phyloP scores from a whole-genome alignment of 1,140 invertebrate species.

The Adoxophyes honmai region DNA sequence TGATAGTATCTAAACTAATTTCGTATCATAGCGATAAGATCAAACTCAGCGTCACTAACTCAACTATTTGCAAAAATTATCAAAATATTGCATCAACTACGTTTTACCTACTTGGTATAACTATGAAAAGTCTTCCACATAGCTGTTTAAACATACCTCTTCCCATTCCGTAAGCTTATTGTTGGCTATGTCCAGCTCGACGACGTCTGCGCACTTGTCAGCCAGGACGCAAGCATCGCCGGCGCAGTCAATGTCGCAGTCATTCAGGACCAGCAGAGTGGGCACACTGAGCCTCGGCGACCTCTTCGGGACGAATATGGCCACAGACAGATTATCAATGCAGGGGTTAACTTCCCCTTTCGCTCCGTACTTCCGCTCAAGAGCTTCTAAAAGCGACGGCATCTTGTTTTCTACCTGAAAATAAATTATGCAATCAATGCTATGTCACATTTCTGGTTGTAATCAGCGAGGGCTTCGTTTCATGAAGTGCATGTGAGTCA shows the following conservation, averaged over 20 bases:
- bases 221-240: conserved; percentile 88
- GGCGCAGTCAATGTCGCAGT: conserved; percentile 91
- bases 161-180: conserved; percentile 91
- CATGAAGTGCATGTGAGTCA: conserved; percentile 6
- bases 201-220: conserved; percentile 89
- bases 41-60: too few relatives aligned
- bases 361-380: conserved; percentile 89
- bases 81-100: too few relatives aligned
- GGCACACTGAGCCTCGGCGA: conserved; percentile 87
- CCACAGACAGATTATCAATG: conserved; percentile 81
- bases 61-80: too few relatives aligned
- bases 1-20: too few relatives aligned
- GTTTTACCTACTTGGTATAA: too few relatives aligned
- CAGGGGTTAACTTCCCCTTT: conserved; percentile 78
- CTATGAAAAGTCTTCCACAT: too few relatives aligned
- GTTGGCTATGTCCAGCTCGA: conserved; percentile 93
- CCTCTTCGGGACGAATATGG: conserved; percentile 90
- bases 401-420: conserved; percentile 66
- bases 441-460: too few relatives aligned
- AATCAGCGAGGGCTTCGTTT: background rate
- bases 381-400: conserved; percentile 90
- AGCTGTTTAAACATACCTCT: conserved; percentile 79
- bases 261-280: conserved; percentile 90
- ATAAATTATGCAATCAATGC: background rate
- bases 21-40: too few relatives aligned